phyloP scores from a whole-genome alignment of 2,113 vertebrate species.

The Carassius gibelio region DNA sequence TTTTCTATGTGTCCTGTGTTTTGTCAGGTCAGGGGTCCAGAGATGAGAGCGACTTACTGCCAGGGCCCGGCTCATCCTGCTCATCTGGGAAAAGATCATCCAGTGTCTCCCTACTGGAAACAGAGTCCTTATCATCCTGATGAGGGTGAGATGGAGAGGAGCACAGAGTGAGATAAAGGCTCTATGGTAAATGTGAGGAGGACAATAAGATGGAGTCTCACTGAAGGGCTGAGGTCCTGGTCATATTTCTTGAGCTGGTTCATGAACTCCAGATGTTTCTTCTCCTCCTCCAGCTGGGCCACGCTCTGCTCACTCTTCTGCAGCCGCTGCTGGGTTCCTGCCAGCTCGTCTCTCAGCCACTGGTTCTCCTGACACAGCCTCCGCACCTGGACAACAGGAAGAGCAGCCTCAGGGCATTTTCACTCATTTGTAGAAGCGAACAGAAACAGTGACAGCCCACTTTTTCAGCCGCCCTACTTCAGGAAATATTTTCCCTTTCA shows the following conservation, averaged over 20 bases:
- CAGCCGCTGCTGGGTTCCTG: constrained; percentile 86
- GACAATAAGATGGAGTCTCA: constrained; percentile 68
- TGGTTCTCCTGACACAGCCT: constrained; percentile 69
- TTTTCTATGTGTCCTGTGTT: no score
- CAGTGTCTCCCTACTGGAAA: constrained; percentile 91
- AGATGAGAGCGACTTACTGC: constrained; percentile 82
- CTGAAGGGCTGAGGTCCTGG: constrained; percentile 90
- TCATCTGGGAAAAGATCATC: constrained; percentile 98
- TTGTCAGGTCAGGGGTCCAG: no score
- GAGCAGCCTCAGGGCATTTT: neutral
- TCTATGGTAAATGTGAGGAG: neutral
- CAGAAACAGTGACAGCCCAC: neutral
- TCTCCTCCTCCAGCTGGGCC: constrained; percentile 91
- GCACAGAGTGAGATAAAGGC: constrained; percentile 26
- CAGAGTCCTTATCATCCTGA: constrained; percentile 93
- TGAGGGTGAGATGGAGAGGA: constrained; percentile 23
- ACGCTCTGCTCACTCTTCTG: constrained; percentile 89
- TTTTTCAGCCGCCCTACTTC: neutral
- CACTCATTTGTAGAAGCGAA: neutral
- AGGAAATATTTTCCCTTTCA: neutral
- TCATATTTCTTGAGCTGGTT: constrained; percentile 89
- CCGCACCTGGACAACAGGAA: constrained; percentile 73
- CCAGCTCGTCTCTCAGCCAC: constrained; percentile 92
- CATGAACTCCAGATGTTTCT: constrained; percentile 91
- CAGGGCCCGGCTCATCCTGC: constrained; percentile 91